Conservation (phyloP, 2,113 vertebrate genomes). For the Ciconia stormi region DNA sequence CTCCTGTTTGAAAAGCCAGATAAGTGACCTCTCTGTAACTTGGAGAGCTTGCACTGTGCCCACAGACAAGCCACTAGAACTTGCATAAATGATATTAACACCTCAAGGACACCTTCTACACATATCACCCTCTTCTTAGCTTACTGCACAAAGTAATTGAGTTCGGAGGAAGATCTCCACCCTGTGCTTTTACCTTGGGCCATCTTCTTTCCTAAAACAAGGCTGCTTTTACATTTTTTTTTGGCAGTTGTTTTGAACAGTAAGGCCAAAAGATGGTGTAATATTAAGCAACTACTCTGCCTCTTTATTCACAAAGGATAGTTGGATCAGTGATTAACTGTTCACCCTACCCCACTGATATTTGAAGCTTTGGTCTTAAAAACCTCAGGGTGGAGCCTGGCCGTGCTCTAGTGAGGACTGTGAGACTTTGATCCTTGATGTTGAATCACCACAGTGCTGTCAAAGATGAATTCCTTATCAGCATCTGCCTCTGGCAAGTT, state of each 20-base stretch:
- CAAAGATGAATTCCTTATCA: neutral
- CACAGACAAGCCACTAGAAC: neutral
- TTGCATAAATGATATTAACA: neutral
- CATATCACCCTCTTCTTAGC: neutral
- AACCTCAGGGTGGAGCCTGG: neutral
- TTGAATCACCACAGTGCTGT: neutral
- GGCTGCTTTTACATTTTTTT: neutral
- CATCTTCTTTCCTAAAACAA: neutral
- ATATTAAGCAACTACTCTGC: neutral
- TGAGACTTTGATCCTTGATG: neutral
- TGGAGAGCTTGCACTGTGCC: neutral
- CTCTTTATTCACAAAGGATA: neutral
- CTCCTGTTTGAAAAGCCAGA: neutral
- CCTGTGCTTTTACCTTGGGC: neutral
- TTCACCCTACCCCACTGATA: neutral
- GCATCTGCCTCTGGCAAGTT: neutral
- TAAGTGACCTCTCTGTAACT: neutral
- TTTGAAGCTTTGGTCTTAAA: neutral
- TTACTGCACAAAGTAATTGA: neutral
- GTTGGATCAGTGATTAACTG: neutral
- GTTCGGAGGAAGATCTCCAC: neutral
- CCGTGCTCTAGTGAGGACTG: neutral
- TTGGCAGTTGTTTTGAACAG: neutral
- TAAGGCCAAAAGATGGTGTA: neutral
- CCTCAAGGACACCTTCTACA: neutral